Evolutionary conservation across 2,797 vertebrate species (phyloP), one percentile per base, ranked within the genome.

Genomic region (Manis pentadactyla): DNA sequence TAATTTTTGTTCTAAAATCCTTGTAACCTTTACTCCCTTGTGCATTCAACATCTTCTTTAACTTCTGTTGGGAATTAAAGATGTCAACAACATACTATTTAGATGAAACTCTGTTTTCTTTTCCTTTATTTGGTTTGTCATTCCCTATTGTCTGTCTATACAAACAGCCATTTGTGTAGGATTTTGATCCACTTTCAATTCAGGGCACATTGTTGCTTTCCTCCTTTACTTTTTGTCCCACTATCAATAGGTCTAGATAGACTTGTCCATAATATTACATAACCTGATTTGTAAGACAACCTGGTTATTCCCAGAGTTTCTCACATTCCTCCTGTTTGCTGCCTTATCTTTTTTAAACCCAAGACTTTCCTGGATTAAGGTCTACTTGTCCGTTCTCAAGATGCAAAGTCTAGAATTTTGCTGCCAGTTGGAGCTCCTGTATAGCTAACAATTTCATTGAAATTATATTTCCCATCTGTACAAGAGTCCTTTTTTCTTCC

Each of bases 1-100:
- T 63, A 64, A 64, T 64, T 92, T 86, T 75, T 29, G 5, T 83
- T 93, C 64, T 87, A 75, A 63, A 90, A 77, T 87, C n/a, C 31
- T 84, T 68, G 51, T 34, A 37, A 63, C 71, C 12, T 79, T 95
- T 88, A 49, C 49, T 29, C 57, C 29, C 31, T 27, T 29, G 46
- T 57, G 63, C 31, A 53, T 83, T 90, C 49, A 87, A 15, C 13
- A n/a, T 66, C 57, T 75, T 89, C 93, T 88, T 34, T 89, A 89
- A 71, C 25, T 92, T 74, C 46, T 82, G 27, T 15, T 85, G 68
- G 42, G 61, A 87, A 42, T 42, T 31, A 57, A 51, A 59, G 39
- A 66, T 89, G 73, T 66, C 73, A 78, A 5, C 31, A 73, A 29
- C 49, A 49, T 17, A 31, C 9, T 90, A 11, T 68, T 55, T 95